These are phyloP conservation scores for Nematolebias whitei DNA, from an alignment of 2,113 vertebrate genomes.

Conservation along the genomic window DNA sequence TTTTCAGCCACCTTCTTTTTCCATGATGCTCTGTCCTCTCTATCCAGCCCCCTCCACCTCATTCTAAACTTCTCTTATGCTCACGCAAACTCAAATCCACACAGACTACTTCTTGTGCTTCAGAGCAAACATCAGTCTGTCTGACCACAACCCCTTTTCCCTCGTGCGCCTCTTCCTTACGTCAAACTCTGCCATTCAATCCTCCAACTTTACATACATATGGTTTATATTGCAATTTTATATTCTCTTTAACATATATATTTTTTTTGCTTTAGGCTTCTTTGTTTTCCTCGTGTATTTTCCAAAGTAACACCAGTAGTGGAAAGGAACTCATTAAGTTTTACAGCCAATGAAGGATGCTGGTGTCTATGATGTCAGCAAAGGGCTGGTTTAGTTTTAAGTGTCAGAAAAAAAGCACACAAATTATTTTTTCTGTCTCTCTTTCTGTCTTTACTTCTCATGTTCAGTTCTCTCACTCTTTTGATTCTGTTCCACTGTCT, in stretches of 20 bases:
- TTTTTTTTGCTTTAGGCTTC: not conserved
- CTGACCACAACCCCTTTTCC: conserved; percentile 16
- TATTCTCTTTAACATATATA: not conserved
- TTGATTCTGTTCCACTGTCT: too few species aligned
- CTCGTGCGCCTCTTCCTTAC: conserved; percentile 21
- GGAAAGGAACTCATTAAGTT: conserved; percentile 53
- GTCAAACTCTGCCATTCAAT: conserved; percentile 8
- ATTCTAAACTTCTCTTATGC: conserved; percentile 8
- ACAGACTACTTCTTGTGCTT: conserved; percentile 59
- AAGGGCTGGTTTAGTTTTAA: conserved; percentile 16
- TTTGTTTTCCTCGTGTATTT: not conserved
- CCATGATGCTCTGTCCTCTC: conserved; percentile 44
- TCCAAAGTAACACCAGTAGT: conserved; percentile 17
- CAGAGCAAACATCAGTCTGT: conserved; percentile 46
- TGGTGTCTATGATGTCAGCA: conserved; percentile 10
- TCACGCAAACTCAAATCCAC: conserved; percentile 1
- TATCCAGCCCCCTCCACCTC: conserved; percentile 23
- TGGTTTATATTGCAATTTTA: not conserved
- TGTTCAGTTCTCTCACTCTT: too few species aligned
- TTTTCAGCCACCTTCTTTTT: conserved; percentile 43
- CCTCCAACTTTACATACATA: conserved; percentile 1
- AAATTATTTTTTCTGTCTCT: not conserved
- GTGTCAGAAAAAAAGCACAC: conserved; percentile 11
- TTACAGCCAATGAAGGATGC: conserved; percentile 20
- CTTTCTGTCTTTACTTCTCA: too few species aligned